These are phyloP conservation scores for Venturia canescens DNA, from an alignment of 1,140 invertebrate species.

Conservation along the genomic window DNA sequence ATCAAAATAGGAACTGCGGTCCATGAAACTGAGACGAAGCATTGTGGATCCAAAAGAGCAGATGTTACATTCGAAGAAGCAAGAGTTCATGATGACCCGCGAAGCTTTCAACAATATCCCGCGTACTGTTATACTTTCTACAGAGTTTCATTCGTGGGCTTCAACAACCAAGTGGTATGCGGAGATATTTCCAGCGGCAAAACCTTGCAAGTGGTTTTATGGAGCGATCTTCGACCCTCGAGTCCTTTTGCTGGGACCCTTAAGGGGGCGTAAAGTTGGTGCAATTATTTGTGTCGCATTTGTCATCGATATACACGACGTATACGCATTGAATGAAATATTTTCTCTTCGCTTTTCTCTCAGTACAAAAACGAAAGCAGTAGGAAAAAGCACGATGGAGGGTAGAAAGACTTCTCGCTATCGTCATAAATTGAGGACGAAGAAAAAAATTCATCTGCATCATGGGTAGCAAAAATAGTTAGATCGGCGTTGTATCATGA, in stretches of 20 bases:
- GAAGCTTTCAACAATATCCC: constrained; percentile 66
- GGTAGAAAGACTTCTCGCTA: neutral
- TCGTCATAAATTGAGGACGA: neutral
- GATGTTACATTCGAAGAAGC: constrained; percentile 54
- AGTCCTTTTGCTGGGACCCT: constrained; percentile 31
- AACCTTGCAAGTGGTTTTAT: constrained; percentile 3
- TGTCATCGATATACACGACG: constrained; percentile 14
- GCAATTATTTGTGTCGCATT: constrained; percentile 16
- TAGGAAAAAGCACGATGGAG: neutral
- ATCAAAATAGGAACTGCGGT: no score
- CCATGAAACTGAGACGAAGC: no score
- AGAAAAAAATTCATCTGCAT: constrained; percentile 33
- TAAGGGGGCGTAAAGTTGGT: neutral
- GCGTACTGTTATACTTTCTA: neutral
- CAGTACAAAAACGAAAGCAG: neutral
- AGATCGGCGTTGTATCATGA: constrained; percentile 10
- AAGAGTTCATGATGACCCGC: constrained; percentile 62
- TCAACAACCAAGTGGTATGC: constrained; percentile 42
- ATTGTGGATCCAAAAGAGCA: neutral
- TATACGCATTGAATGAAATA: neutral
- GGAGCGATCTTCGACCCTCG: constrained; percentile 27
- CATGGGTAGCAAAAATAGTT: neutral
- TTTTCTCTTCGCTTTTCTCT: neutral
- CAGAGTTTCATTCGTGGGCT: neutral
- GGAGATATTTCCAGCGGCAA: constrained; percentile 72